phyloP scores from a whole-genome alignment of 92 coral and sea anemone genomes.

The Scolanthus callimorphus region DNA sequence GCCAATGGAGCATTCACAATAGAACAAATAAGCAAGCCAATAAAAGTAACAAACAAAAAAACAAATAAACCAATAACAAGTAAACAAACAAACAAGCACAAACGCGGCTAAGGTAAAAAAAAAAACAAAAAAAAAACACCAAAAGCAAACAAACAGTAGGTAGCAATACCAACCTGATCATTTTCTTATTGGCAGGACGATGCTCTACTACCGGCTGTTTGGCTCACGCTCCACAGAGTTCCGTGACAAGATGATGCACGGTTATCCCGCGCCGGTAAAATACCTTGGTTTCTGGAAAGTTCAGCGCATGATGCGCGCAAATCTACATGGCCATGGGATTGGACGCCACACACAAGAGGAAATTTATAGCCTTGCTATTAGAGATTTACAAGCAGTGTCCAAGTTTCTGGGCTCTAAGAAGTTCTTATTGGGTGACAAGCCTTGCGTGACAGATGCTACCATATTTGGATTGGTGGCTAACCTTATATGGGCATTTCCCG shows the following conservation, averaged over 20 bases:
- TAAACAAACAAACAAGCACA: too few species aligned
- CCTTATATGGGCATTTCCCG: slow-evolving; percentile 41
- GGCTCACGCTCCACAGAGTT: slow-evolving; percentile 8
- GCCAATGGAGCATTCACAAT: too few species aligned
- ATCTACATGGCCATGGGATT: slow-evolving; percentile 64
- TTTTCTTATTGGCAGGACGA: slow-evolving; percentile 36
- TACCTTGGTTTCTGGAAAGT: slow-evolving; percentile 20
- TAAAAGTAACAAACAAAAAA: too few species aligned
- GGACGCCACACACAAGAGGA: slow-evolving; percentile 73
- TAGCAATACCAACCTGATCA: too few species aligned
- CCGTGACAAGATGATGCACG: slow-evolving; percentile 18
- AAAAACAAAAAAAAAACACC: too few species aligned
- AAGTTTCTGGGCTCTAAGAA: slow-evolving; percentile 55
- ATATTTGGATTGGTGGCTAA: slow-evolving; percentile 62
- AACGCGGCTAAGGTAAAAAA: too few species aligned
- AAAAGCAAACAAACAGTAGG: too few species aligned
- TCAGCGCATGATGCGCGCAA: slow-evolving; percentile 10
- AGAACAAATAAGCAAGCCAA: too few species aligned
- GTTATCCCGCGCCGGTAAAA: slow-evolving; percentile 31
- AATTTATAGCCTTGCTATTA: slow-evolving; percentile 64
- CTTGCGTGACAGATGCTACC: slow-evolving; percentile 59
- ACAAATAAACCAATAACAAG: too few species aligned
- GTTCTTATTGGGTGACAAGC: slow-evolving; percentile 59
- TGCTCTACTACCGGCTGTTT: slow-evolving; percentile 29
- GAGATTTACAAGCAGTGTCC: slow-evolving; percentile 59